Conservation (phyloP, 2,797 vertebrate species). For the Pipistrellus kuhlii region DNA sequence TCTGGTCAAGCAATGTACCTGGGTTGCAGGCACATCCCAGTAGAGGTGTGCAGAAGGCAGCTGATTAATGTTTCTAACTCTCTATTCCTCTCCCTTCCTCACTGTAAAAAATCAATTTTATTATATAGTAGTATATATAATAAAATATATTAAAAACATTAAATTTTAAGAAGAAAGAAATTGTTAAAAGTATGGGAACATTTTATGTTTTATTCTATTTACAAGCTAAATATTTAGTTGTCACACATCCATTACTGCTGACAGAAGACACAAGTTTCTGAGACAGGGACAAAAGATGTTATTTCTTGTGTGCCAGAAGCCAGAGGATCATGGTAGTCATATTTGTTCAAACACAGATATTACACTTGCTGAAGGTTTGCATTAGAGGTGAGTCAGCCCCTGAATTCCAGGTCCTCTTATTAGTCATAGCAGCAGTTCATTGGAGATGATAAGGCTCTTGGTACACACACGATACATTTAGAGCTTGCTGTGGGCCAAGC, state of each 20-base stretch:
- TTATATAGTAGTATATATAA: too few species aligned
- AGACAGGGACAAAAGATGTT: background rate
- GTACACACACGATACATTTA: background rate
- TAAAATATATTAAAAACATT: too few species aligned
- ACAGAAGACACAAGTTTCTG: background rate
- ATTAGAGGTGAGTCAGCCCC: background rate
- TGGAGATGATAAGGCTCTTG: background rate
- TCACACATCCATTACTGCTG: too few species aligned
- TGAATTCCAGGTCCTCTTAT: background rate
- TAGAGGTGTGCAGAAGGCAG: too few species aligned
- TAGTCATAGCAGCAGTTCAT: background rate
- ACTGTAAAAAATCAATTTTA: too few species aligned
- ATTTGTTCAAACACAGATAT: background rate
- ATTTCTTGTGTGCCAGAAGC: background rate
- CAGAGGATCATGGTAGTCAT: background rate
- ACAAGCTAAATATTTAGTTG: too few species aligned
- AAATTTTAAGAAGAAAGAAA: background rate
- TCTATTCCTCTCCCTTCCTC: too few species aligned
- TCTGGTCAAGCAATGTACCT: too few species aligned
- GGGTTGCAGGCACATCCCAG: too few species aligned
- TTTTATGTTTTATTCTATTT: background rate
- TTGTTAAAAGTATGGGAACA: background rate
- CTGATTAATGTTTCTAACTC: too few species aligned
- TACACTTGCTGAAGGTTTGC: background rate
- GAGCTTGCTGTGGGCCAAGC: background rate